Evolutionary conservation across 2,797 vertebrate species (phyloP).

Genomic region (Siniperca obscura): DNA sequence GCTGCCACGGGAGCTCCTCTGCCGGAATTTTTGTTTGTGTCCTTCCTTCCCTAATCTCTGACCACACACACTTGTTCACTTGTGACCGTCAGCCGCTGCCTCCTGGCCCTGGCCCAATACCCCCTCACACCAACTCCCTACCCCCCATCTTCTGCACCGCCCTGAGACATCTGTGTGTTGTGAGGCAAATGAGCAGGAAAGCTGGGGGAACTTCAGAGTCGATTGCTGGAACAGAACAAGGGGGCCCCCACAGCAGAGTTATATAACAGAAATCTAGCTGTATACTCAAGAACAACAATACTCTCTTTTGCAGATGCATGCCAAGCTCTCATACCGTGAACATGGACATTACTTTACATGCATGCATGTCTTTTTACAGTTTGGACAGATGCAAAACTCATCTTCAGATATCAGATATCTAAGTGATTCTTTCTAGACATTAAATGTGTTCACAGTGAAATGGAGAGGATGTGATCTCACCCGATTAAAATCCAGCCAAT

Average conservation of each 20-base stretch:
- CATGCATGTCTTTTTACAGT: constrained; percentile 30
- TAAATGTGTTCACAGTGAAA: constrained; percentile 82
- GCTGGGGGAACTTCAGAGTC: constrained; percentile 73
- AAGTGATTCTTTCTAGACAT: constrained; percentile 37
- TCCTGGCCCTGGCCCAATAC: constrained; percentile 59
- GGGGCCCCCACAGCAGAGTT: constrained; percentile 70
- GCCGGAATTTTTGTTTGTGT: constrained; percentile 74
- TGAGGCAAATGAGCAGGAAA: constrained; percentile 68
- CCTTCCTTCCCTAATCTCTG: constrained; percentile 81
- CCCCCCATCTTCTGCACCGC: constrained; percentile 45
- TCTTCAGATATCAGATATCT: constrained; percentile 41
- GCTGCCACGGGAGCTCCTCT: constrained; percentile 83
- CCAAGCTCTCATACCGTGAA: constrained; percentile 46
- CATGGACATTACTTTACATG: constrained; percentile 41
- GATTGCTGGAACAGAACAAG: constrained; percentile 70
- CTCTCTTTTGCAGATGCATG: constrained; percentile 55
- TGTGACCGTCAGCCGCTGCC: constrained; percentile 77
- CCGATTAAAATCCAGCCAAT: constrained; percentile 87
- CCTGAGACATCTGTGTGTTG: constrained; percentile 74
- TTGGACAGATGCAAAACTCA: constrained; percentile 46
- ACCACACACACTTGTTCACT: constrained; percentile 76
- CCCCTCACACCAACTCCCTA: neutral
- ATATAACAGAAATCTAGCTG: constrained; percentile 71
- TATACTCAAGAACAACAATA: constrained; percentile 57
- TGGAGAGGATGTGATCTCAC: constrained; percentile 92